Evolutionary conservation across 2,888 invertebrate species (phyloP), one percentile per base, ranked within the genome.

Genomic region (Glomeris marginata): DNA sequence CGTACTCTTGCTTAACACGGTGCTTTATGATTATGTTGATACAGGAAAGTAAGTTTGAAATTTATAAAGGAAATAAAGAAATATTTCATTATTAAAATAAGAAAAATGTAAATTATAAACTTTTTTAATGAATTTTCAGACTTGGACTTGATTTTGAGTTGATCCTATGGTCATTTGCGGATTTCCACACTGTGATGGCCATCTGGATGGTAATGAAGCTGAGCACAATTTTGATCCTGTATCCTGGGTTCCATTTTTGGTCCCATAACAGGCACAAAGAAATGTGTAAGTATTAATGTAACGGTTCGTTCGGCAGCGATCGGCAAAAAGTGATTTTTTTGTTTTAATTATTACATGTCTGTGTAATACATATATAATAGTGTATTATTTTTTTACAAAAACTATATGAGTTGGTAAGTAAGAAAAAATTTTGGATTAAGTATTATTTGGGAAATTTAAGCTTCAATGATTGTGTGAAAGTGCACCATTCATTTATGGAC

Each of bases 11-110:
- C 68, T 83, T 50, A 80, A 86, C 60, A 81, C 82, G 5, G 70
- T 79, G 18, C 71, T 80, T 11, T 76, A 77, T 60, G 87, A 87
- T 63, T 74, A 81, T 59, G 69, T 84, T 50, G 77, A 80, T 54
- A 75, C 74, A 54, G 84, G 82, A 66, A 76, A 76, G 86, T 83
- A 72, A 78, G 80, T 72, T 56, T 44, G n/a, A n/a, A 20, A 10
- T 5, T 42, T 38, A 33, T 8, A 28, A 10, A 16, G 16, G 34
- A 5, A n/a, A n/a, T n/a, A n/a, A n/a, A n/a, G n/a, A n/a, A n/a
- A n/a, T n/a, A n/a, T n/a, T 51, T 16, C 33, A 10, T 46, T 21
- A 28, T 50, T 21, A 10, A 1, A 41, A 16, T 22, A 20, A 13
- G 4, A 8, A 38, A 21, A 15, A 15, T 52, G 20, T 28, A 38